A percentile compares a stretch with the other conserved stretches of the same genome.
Conservation (phyloP, 2,888 invertebrate genomes). For the Lucinisca nassula region DNA sequence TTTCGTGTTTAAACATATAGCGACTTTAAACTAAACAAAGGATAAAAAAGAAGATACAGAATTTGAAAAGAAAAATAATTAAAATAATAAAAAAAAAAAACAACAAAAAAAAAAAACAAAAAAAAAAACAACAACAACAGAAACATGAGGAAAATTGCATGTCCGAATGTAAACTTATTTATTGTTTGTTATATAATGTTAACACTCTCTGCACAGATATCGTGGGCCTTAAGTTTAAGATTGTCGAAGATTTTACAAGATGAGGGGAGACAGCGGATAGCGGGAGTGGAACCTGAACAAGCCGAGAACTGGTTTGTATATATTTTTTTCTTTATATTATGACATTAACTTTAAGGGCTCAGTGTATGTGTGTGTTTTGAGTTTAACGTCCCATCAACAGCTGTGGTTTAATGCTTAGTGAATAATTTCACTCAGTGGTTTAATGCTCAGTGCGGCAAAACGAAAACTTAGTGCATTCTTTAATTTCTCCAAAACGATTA, state of each 20-base stretch:
- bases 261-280: not conserved
- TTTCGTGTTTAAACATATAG: not conserved
- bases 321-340: not conserved
- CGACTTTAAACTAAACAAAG: too few relatives aligned
- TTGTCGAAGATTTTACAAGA: not conserved
- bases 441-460: too few relatives aligned
- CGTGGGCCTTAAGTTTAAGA: slow-evolving; percentile 10
- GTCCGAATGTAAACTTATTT: not conserved
- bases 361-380: too few relatives aligned
- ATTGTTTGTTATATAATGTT: not conserved
- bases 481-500: too few relatives aligned
- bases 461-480: too few relatives aligned
- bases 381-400: too few relatives aligned
- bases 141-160: not conserved
- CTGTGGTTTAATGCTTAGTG: too few relatives aligned
- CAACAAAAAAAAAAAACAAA: too few relatives aligned
- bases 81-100: not conserved
- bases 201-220: not conserved
- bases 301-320: not conserved
- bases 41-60: not conserved
- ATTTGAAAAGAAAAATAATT: not conserved
- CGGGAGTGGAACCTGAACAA: not conserved
- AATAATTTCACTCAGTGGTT: too few relatives aligned
- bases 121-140: not conserved
- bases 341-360: too few relatives aligned